Conservation (phyloP, 2,113 vertebrate species). For the Chaenocephalus aceratus region DNA sequence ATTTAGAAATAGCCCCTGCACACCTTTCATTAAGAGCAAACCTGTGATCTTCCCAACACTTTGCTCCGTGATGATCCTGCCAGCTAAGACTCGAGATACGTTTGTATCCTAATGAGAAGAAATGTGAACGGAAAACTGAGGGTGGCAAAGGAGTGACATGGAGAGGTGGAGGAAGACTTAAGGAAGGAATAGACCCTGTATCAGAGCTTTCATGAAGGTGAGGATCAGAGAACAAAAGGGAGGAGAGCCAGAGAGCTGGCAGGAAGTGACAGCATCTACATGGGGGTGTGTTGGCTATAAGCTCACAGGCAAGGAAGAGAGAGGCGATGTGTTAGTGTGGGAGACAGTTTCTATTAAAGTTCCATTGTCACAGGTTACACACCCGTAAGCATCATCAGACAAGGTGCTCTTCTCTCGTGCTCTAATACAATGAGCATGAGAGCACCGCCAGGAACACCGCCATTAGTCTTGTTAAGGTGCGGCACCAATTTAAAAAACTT, state of each 20-base stretch:
- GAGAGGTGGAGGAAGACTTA: slow-evolving; percentile 6
- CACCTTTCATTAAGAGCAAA: slow-evolving; percentile 55
- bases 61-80: slow-evolving; percentile 49
- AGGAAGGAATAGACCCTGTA: slow-evolving; percentile 32
- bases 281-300: neutral
- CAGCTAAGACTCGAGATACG: slow-evolving; percentile 41
- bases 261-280: slow-evolving; percentile 34
- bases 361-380: slow-evolving; percentile 1
- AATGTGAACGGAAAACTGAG: slow-evolving; percentile 18
- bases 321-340: neutral
- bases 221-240: slow-evolving; percentile 22
- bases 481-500: neutral
- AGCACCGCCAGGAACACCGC: neutral
- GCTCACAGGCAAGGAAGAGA: neutral
- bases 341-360: slow-evolving; percentile 23
- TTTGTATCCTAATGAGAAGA: slow-evolving; percentile 46
- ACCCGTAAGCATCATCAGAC: neutral
- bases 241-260: neutral
- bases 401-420: neutral
- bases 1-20: slow-evolving; percentile 61
- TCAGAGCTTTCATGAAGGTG: neutral
- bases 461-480: neutral
- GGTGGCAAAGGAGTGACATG: slow-evolving; percentile 23
- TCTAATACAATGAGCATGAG: neutral
- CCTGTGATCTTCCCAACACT: slow-evolving; percentile 49